These are phyloP conservation scores for Drosophila oshimai DNA, from an alignment of 1,140 invertebrate genomes.

Conservation along the genomic window DNA sequence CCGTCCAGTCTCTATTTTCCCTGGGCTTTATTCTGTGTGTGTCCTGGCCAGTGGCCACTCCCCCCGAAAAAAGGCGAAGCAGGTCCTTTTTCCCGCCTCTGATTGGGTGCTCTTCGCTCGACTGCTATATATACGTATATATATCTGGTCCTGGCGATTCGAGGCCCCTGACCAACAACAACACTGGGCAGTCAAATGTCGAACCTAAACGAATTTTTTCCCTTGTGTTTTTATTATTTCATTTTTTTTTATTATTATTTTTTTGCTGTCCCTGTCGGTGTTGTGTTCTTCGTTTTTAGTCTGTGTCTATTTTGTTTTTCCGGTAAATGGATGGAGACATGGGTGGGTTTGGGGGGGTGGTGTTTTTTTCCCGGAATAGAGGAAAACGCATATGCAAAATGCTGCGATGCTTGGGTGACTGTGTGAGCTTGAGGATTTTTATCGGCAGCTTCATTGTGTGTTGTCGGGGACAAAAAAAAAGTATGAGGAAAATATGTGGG, in stretches of 20 bases:
- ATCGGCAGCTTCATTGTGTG: conserved; percentile 68
- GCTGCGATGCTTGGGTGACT: conserved; percentile 13
- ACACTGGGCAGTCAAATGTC: conserved; percentile 61
- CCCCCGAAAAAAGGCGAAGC: conserved; percentile 26
- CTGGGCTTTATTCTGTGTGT: neutral
- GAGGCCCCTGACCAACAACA: conserved; percentile 39
- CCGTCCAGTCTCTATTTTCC: conserved; percentile 5
- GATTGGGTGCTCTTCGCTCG: conserved; percentile 32
- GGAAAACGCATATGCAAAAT: conserved; percentile 68
- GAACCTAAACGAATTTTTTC: conserved; percentile 65
- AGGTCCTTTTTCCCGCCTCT: conserved; percentile 39
- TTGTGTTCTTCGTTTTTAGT: conserved; percentile 5
- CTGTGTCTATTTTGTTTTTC: conserved; percentile 3
- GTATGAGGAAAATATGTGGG: neutral
- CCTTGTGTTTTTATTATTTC: neutral
- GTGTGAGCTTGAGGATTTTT: conserved; percentile 54
- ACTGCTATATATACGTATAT: conserved; percentile 10
- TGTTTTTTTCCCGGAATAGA: conserved; percentile 5
- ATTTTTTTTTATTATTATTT: conserved; percentile 3
- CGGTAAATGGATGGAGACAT: conserved; percentile 8
- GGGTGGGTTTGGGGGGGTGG: conserved; percentile 7
- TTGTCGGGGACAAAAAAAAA: conserved; percentile 29
- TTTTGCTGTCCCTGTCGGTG: neutral
- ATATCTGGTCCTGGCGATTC: conserved; percentile 26
- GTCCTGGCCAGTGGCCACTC: conserved; percentile 40